Evolutionary conservation across 2,113 vertebrate genomes (phyloP).

Genomic region (Anguilla japonica): DNA sequence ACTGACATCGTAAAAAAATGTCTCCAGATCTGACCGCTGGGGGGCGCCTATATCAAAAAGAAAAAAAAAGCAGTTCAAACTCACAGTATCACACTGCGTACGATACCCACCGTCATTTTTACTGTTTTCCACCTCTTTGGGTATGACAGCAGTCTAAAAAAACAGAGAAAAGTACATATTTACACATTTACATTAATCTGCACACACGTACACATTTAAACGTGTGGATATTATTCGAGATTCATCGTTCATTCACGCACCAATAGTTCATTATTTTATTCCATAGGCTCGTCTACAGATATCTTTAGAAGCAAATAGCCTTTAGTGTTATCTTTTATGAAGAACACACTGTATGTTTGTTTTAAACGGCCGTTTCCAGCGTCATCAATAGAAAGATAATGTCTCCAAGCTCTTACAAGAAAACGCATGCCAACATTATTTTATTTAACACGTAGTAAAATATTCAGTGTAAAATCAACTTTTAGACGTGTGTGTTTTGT

Average conservation of each 20-base stretch:
- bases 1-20: neutral
- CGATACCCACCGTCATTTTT: slow-evolving; percentile 65
- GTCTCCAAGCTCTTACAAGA: neutral
- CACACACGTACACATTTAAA: neutral
- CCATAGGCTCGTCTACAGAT: neutral
- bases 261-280: neutral
- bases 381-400: neutral
- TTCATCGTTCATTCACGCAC: neutral
- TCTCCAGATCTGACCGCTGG: slow-evolving; percentile 35
- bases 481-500: no score
- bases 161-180: slow-evolving; percentile 3
- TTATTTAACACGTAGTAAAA: no score
- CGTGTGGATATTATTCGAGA: neutral
- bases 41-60: slow-evolving; percentile 23
- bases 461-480: no score
- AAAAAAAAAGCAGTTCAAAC: neutral
- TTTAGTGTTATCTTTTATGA: neutral
- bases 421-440: neutral
- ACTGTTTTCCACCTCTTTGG: slow-evolving; percentile 60
- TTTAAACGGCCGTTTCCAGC: neutral
- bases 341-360: neutral
- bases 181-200: neutral
- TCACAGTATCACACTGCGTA: neutral
- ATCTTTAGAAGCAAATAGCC: neutral
- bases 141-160: slow-evolving; percentile 64